Base-by-base conservation (phyloP, 1,140 invertebrate genomes). In the Meloidogyne floridensis region DNA sequence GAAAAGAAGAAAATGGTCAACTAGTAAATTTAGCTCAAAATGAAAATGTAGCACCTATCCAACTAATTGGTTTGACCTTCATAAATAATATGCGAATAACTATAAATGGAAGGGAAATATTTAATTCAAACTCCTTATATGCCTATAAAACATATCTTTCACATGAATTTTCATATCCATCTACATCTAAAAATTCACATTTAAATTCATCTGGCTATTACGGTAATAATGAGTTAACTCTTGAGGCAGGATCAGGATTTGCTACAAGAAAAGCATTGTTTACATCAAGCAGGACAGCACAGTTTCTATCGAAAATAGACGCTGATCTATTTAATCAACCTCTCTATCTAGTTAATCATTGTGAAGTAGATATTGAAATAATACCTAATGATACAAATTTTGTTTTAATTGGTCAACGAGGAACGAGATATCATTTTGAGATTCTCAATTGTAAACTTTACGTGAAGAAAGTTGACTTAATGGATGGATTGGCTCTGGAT, bases 401-500 rank as follows among this genome's bases (percentile, higher is more conserved):
- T 43, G 15, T 53, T 4, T 73, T 73, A 18, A n/a, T 53, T 53
- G 72, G 4, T 13, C 42, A 11, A 9, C 72, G 4, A 4, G 5
- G 2, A 47, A 73, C 72, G 6, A 53, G 43, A 4, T 78, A 72
- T 9, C 42, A 18, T 7, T n/a, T 78, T 42, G 77, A 65, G n/a
- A 59, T 78, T 56, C 0, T 32, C 6, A 51, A 70, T n/a, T 65
- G 54, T 6, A 42, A 71, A n/a, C 2, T 78, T 47, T 59, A 71
- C n/a, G 77, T 78, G 18, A 78, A 78, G 11, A 78, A 65, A 43
- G 65, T 78, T 15, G 65, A 78, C 1, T 7, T 82, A 42, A 82
- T 82, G 80, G 80, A 82, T n/a, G 69, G 81, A 2, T 54, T 82
- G 2, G 71, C 47, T 56, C n/a, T 82, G 11, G 70, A 81, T 42